Evolutionary conservation across 2,113 vertebrate genomes (phyloP).

Genomic region (Engraulis encrasicolus): DNA sequence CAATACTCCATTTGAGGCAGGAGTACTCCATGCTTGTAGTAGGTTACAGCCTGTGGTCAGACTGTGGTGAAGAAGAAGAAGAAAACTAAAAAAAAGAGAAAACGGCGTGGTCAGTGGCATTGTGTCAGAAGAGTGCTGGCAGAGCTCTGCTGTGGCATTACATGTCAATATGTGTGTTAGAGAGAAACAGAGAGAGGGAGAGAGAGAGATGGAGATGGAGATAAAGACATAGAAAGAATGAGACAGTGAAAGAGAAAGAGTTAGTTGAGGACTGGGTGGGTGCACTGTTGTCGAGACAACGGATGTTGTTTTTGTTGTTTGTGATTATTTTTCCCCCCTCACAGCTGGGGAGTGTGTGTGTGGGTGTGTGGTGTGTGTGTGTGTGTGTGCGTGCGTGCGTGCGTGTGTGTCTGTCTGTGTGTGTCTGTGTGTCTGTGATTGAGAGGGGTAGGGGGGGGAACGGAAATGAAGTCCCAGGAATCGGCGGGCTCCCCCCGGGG

Average conservation of each 20-base stretch:
- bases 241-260: background rate
- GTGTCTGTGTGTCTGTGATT: slow-evolving; percentile 30
- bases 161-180: background rate
- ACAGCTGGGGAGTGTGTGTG: background rate
- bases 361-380: background rate
- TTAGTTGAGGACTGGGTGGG: background rate
- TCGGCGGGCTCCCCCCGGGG: slow-evolving; percentile 56
- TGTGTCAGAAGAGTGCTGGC: too few species aligned
- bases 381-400: slow-evolving; percentile 19
- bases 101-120: too few species aligned
- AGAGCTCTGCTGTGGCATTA: too few species aligned
- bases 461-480: slow-evolving; percentile 63
- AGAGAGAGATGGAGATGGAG: too few species aligned
- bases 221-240: background rate
- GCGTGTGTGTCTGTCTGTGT: slow-evolving; percentile 35
- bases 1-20: too few species aligned
- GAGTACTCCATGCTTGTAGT: too few species aligned
- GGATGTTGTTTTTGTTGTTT: too few species aligned
- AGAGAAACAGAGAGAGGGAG: background rate
- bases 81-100: background rate
- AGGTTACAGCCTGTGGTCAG: too few species aligned
- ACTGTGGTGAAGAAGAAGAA: too few species aligned
- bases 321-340: too few species aligned
- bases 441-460: slow-evolving; percentile 46
- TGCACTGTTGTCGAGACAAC: too few species aligned